phyloP scores from a whole-genome alignment of 2,888 invertebrate species.

The Poecilus cupreus region DNA sequence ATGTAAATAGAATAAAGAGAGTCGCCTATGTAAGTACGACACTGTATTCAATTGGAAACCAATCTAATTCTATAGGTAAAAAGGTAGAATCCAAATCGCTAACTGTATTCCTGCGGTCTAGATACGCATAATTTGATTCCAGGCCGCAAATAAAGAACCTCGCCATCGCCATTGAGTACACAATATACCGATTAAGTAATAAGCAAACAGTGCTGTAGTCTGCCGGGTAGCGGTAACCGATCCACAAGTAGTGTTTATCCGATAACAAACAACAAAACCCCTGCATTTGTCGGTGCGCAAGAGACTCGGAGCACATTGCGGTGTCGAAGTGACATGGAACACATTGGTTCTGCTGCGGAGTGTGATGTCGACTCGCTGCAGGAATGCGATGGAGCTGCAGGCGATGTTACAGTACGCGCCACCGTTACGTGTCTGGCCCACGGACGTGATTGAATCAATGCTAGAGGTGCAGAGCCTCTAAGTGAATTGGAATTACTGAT shows the following conservation, averaged over 20 bases:
- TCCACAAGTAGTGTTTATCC: slow-evolving; percentile 17
- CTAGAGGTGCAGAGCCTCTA: not conserved
- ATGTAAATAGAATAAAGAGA: too few species aligned
- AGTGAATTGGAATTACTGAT: slow-evolving; percentile 22
- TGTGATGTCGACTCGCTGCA: not conserved
- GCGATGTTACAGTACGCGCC: slow-evolving; percentile 25
- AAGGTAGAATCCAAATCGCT: not conserved
- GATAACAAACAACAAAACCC: slow-evolving; percentile 34
- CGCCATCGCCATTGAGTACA: not conserved
- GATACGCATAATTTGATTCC: not conserved
- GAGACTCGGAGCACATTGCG: too few species aligned
- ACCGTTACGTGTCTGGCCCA: slow-evolving; percentile 41
- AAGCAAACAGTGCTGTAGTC: slow-evolving; percentile 1
- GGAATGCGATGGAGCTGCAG: not conserved
- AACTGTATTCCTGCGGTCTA: not conserved
- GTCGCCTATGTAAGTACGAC: too few species aligned
- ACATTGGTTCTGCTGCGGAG: not conserved
- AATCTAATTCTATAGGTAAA: too few species aligned
- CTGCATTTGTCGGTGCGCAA: slow-evolving; percentile 19
- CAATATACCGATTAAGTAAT: slow-evolving; percentile 29
- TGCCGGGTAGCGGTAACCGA: slow-evolving; percentile 16
- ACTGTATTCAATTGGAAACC: too few species aligned
- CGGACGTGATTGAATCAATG: slow-evolving; percentile 45
- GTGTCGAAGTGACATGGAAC: slow-evolving; percentile 16
- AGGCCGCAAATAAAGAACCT: not conserved